Base-by-base conservation (phyloP, 2,113 vertebrate genomes). In the Polypterus bichir region DNA sequence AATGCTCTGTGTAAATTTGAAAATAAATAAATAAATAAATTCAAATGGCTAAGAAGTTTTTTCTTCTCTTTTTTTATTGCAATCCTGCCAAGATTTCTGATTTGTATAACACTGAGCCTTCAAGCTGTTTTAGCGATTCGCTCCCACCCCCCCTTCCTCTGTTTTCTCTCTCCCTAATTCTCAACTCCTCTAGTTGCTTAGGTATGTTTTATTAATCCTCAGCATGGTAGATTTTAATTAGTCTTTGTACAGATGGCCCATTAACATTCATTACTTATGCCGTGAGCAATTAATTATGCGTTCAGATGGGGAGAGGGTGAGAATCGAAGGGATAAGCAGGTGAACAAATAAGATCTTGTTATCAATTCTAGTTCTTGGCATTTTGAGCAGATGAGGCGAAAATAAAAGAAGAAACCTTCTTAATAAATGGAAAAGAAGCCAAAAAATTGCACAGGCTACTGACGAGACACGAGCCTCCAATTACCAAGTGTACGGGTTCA, bases 181-280 rank as follows among this genome's bases (percentile, higher is more conserved):
- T 76, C 73, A 70, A 82, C 82, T 79, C 83, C 79, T 74, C 77
- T 84, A 72, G 80, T 86, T 85, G 83, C 84, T 88, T 59, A 64
- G 54, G 83, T 85, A 86, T 84, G 84, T 86, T 85, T 88, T 83
- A 83, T 85, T 79, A 86, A 84, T 85, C 84, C 88, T 84, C 87
- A 89, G 87, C 88, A 88, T 89, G 87, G 86, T 88, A 89, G 85
- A 85, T 90, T 89, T 89, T 89, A 91, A 91, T 91, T 91, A 86
- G 87, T 86, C 86, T 89, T 88, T 86, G 86, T 90, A 88, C 87
- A 89, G 88, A 90, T 89, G 88, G 87, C 85, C 86, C 85, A 91
- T 91, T 91, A 91, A 88, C 86, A 90, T 90, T 89, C 88, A 89
- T 90, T 89, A 88, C 84, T 88, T 88, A 88, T 87, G 87, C 85